These are phyloP conservation scores for Parus major DNA, from an alignment of 2,113 vertebrate genomes.

Conservation along the genomic window DNA sequence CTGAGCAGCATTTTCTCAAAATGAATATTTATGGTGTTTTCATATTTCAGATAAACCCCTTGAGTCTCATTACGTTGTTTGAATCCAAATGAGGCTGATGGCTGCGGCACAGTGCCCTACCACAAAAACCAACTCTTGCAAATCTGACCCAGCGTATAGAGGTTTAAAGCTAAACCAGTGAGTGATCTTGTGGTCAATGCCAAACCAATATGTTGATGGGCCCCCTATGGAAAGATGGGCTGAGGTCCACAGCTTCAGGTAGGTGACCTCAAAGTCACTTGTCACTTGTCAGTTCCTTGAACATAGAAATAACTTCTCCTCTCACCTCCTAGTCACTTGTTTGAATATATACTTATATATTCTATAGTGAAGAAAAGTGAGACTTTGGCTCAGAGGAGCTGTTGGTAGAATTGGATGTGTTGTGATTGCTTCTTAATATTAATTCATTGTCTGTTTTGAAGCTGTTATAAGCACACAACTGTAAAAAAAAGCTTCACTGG, in stretches of 20 bases:
- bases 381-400: not conserved
- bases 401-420: not conserved
- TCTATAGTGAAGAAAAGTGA: not conserved
- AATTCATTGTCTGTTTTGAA: not conserved
- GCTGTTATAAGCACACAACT: not conserved
- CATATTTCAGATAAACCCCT: slow-evolving; percentile 54
- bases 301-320: not conserved
- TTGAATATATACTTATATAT: not conserved
- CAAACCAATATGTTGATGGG: not conserved
- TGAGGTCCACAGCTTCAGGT: not conserved
- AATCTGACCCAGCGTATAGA: not conserved
- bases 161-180: not conserved
- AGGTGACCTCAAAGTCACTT: not conserved
- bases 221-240: not conserved
- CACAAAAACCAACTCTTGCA: slow-evolving; percentile 35
- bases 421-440: not conserved
- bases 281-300: not conserved
- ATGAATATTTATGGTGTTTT: slow-evolving; percentile 55
- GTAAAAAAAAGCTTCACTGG: not conserved
- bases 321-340: not conserved
- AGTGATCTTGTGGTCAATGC: not conserved
- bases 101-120: not conserved
- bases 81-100: slow-evolving; percentile 50
- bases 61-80: not conserved
- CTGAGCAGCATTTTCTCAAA: slow-evolving; percentile 40